Percentiles rank a stretch among this genome's conserved stretches.
Evolutionary conservation across 2,888 invertebrate species (phyloP).

Genomic region (Hirtodrosophila confusa): DNA sequence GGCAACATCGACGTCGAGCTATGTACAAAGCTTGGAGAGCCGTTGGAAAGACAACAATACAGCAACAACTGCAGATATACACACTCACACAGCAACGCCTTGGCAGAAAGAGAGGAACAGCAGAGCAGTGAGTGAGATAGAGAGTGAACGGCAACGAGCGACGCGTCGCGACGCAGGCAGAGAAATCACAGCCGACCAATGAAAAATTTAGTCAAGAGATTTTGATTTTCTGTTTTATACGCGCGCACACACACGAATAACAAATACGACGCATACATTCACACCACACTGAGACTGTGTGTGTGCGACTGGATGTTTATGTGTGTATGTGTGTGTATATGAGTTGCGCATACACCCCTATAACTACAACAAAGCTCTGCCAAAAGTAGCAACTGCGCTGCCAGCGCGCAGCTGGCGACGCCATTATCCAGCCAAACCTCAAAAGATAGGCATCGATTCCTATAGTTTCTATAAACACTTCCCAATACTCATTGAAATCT

Average conservation of each 20-base stretch:
- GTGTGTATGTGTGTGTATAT: constrained; percentile 27
- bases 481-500: neutral
- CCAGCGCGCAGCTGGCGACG: constrained; percentile 45
- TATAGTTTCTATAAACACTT: constrained; percentile 8
- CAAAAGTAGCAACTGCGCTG: constrained; percentile 50
- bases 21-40: constrained; percentile 60
- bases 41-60: constrained; percentile 63
- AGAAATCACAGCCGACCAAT: constrained; percentile 85
- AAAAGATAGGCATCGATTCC: constrained; percentile 62
- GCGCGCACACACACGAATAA: constrained; percentile 73
- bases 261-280: constrained; percentile 67
- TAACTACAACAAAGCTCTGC: constrained; percentile 52
- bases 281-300: constrained; percentile 16
- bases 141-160: constrained; percentile 11
- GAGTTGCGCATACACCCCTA: constrained; percentile 59
- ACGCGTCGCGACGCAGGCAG: constrained; percentile 44
- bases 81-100: constrained; percentile 33
- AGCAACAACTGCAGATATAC: constrained; percentile 34
- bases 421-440: constrained; percentile 54
- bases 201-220: constrained; percentile 85
- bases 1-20: constrained; percentile 39
- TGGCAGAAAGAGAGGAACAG: constrained; percentile 1
- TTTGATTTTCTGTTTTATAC: constrained; percentile 84
- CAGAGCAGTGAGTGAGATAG: constrained; percentile 31
- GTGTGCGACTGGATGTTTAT: neutral